Conservation (phyloP, 2,888 invertebrate genomes). For the Acheta domesticus region DNA sequence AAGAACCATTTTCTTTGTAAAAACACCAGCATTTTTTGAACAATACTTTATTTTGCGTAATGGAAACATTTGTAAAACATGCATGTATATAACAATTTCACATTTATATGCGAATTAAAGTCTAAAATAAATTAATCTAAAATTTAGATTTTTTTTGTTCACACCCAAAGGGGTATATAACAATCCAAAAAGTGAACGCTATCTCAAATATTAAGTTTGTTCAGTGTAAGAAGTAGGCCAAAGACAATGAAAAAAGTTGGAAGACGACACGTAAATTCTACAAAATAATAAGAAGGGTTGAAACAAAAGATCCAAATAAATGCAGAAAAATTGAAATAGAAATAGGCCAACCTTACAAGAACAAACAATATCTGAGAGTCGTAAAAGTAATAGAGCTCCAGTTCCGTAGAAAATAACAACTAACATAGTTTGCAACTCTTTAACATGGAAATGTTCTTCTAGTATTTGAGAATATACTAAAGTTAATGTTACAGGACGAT, state of each 20-base stretch:
- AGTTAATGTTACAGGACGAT: not conserved
- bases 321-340: not conserved
- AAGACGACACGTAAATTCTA: not conserved
- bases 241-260: not conserved
- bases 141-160: not conserved
- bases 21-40: not conserved
- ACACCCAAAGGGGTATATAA: not conserved
- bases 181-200: not conserved
- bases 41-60: not conserved
- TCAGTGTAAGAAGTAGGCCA: not conserved
- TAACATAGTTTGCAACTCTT: constrained; percentile 1
- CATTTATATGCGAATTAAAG: not conserved
- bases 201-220: constrained; percentile 18
- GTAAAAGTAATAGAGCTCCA: not conserved
- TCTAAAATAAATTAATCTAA: not conserved
- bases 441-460: not conserved
- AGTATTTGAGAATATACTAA: not conserved
- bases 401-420: not conserved
- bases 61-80: not conserved
- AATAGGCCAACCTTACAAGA: not conserved
- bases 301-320: not conserved
- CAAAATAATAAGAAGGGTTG: not conserved
- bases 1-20: not conserved
- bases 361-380: not conserved
- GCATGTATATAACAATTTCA: not conserved